A percentile compares a stretch with the other conserved stretches of the same genome.
Conservation (phyloP, 2,888 invertebrate genomes). For the Parelbella ahira region DNA sequence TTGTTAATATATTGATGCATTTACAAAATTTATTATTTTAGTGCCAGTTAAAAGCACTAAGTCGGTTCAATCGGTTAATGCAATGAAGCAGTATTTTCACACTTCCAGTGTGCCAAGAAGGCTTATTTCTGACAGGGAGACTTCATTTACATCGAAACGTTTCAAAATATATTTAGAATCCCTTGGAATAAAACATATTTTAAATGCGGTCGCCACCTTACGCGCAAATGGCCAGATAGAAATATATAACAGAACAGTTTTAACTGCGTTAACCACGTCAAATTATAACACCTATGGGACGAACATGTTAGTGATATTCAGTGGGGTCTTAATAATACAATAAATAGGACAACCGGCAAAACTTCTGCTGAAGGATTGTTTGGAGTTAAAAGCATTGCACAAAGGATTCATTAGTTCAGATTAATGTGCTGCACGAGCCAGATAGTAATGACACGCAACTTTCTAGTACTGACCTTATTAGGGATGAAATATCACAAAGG, state of each 20-base stretch:
- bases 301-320: conserved; percentile 6
- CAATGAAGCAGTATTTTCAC: conserved; percentile 13
- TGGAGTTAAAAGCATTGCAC: neutral
- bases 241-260: conserved; percentile 9
- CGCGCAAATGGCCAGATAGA: conserved; percentile 12
- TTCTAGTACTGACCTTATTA: neutral
- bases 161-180: conserved; percentile 5
- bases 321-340: conserved; percentile 9
- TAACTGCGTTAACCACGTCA: conserved; percentile 5
- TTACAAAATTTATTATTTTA: conserved; percentile 23
- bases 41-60: conserved; percentile 24
- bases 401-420: neutral
- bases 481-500: neutral
- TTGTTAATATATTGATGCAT: conserved; percentile 24
- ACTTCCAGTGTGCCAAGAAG: conserved; percentile 5
- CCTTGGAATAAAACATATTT: conserved; percentile 9
- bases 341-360: conserved; percentile 1
- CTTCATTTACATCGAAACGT: conserved; percentile 6
- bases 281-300: conserved; percentile 12
- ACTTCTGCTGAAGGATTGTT: conserved; percentile 3
- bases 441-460: neutral
- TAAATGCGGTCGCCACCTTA: conserved; percentile 9
- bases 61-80: conserved; percentile 1
- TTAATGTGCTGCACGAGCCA: no score
- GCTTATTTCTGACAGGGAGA: conserved; percentile 1